Conservation (phyloP, 2,888 invertebrate genomes). For the Dasysyrphus albostriatus region DNA sequence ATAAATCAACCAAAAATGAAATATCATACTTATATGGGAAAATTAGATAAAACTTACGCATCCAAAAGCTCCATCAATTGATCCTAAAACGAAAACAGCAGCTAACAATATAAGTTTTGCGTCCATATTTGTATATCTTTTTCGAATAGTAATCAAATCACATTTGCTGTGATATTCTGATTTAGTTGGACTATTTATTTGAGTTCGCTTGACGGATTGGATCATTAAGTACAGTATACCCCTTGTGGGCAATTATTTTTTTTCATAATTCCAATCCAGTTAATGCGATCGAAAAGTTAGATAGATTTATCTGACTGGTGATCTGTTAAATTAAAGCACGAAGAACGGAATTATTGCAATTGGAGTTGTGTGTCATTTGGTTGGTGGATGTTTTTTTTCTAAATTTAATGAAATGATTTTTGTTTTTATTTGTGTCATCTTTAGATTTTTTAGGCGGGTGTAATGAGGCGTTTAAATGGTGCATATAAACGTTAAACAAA, state of each 20-base stretch:
- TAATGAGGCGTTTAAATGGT: slow-evolving; percentile 35
- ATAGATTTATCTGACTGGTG: slow-evolving; percentile 39
- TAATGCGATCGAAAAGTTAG: slow-evolving; percentile 32
- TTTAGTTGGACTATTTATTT: slow-evolving; percentile 58
- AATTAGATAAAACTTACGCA: slow-evolving; percentile 51
- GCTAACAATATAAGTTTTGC: slow-evolving; percentile 19
- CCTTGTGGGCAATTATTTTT: slow-evolving; percentile 24
- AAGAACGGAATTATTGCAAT: slow-evolving; percentile 44
- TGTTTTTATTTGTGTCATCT: background rate
- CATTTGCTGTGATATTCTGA: slow-evolving; percentile 23
- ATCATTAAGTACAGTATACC: slow-evolving; percentile 41
- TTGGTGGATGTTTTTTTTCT: background rate
- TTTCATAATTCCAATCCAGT: slow-evolving; percentile 34
- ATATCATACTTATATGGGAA: background rate
- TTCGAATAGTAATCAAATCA: background rate
- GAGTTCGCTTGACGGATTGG: slow-evolving; percentile 31
- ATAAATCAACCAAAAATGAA: background rate
- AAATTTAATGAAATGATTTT: background rate
- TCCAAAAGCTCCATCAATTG: slow-evolving; percentile 53
- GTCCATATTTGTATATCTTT: slow-evolving; percentile 52
- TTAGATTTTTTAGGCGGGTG: background rate
- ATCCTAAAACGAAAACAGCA: slow-evolving; percentile 26
- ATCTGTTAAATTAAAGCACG: slow-evolving; percentile 59
- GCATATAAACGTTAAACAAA: background rate
- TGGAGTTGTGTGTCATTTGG: background rate